Percentiles rank a stretch among this genome's conserved stretches.
These are phyloP conservation scores for Odontomachus brunneus DNA, from an alignment of 1,140 invertebrate species.

Conservation along the genomic window DNA sequence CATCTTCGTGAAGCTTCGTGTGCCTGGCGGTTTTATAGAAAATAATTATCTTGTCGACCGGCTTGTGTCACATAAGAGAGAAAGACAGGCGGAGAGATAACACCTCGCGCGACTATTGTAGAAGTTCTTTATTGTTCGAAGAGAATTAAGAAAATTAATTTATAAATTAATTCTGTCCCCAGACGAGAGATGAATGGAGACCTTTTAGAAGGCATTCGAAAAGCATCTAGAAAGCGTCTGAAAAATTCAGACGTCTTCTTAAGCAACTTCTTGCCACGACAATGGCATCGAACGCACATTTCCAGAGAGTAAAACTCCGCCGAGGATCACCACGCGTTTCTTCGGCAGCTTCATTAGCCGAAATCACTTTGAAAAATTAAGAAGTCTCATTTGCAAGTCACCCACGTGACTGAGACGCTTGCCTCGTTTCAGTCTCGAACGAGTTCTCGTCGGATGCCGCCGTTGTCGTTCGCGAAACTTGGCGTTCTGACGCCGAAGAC, in stretches of 20 bases:
- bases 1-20: not conserved
- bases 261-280: too few relatives aligned
- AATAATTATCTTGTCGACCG: not conserved
- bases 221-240: not conserved
- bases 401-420: not conserved
- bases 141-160: not conserved
- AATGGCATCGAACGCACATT: not conserved
- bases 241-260: too few relatives aligned
- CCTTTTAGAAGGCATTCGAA: not conserved
- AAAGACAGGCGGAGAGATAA: not conserved
- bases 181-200: not conserved
- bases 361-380: constrained; percentile 15
- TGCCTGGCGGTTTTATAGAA: not conserved
- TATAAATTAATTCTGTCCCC: too few relatives aligned
- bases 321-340: not conserved
- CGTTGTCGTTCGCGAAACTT: constrained; percentile 13
- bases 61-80: not conserved
- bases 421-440: not conserved
- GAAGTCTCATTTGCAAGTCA: constrained; percentile 17
- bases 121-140: not conserved
- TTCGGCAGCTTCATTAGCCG: not conserved
- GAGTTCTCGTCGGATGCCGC: not conserved
- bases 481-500: not conserved
- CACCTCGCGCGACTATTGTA: not conserved
- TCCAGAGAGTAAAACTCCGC: not conserved